Conservation (phyloP, 2,797 vertebrate genomes). For the Sebastes glaucus region DNA sequence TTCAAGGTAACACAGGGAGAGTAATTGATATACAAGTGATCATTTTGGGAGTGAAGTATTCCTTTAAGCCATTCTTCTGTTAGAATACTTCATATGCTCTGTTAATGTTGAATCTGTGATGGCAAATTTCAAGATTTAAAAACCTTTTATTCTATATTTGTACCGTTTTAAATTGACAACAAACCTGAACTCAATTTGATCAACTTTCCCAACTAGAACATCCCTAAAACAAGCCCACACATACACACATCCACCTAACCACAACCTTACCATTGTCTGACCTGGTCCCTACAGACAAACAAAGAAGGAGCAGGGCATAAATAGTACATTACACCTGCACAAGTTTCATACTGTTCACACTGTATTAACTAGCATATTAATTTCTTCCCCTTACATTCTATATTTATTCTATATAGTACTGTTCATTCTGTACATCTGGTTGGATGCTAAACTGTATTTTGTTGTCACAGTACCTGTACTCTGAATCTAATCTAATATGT, state of each 20-base stretch:
- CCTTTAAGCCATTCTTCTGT: background rate
- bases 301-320: conserved; percentile 65
- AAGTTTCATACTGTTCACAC: background rate
- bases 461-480: background rate
- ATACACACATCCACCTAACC: conserved; percentile 49
- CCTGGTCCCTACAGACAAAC: conserved; percentile 84
- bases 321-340: conserved; percentile 15
- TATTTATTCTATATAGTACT: background rate
- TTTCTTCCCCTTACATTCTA: background rate
- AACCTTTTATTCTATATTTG: background rate
- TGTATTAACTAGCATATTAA: background rate
- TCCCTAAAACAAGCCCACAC: conserved; percentile 53
- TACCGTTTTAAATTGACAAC: background rate
- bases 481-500: background rate
- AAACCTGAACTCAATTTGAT: background rate
- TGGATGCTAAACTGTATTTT: background rate
- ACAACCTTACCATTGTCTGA: conserved; percentile 90
- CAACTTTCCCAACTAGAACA: conserved; percentile 36
- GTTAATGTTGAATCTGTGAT: background rate
- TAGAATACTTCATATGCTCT: background rate
- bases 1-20: no score
- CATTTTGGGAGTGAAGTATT: no score
- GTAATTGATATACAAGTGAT: rapidly evolving
- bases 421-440: background rate
- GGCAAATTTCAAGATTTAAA: background rate